Percentiles rank a stretch among this genome's conserved stretches.
Conservation (phyloP, 2,888 invertebrate genomes). For the Agapostemon virescens region DNA sequence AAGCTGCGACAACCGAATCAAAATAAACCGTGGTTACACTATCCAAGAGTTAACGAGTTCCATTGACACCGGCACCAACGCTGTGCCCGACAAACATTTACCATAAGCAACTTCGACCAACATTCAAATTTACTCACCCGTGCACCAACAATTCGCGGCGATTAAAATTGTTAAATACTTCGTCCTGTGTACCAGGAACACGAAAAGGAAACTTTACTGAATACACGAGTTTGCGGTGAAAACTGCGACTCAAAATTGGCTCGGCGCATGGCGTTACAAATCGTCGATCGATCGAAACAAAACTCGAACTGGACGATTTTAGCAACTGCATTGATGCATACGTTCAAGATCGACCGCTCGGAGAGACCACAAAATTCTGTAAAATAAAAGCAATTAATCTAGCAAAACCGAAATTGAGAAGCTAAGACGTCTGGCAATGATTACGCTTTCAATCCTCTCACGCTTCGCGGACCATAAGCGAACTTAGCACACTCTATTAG, state of each 20-base stretch:
- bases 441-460: background rate
- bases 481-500: too few relatives aligned
- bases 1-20: background rate
- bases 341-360: too few relatives aligned
- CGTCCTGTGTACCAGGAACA: background rate
- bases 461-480: too few relatives aligned
- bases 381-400: too few relatives aligned
- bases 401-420: background rate
- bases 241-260: background rate
- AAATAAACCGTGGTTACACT: background rate
- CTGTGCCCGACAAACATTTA: background rate
- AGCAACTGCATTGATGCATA: too few relatives aligned
- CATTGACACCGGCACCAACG: background rate
- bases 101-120: background rate
- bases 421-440: background rate
- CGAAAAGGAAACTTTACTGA: background rate
- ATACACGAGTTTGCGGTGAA: background rate
- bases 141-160: background rate
- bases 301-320: background rate
- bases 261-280: background rate
- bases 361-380: too few relatives aligned
- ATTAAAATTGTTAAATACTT: conserved; percentile 4
- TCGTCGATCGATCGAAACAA: background rate
- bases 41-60: background rate
- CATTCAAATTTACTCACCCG: background rate